A percentile compares a stretch with the other conserved stretches of the same genome.
These are phyloP conservation scores for Propithecus perrieri DNA, from an alignment of 2,797 vertebrate species.

Conservation along the genomic window DNA sequence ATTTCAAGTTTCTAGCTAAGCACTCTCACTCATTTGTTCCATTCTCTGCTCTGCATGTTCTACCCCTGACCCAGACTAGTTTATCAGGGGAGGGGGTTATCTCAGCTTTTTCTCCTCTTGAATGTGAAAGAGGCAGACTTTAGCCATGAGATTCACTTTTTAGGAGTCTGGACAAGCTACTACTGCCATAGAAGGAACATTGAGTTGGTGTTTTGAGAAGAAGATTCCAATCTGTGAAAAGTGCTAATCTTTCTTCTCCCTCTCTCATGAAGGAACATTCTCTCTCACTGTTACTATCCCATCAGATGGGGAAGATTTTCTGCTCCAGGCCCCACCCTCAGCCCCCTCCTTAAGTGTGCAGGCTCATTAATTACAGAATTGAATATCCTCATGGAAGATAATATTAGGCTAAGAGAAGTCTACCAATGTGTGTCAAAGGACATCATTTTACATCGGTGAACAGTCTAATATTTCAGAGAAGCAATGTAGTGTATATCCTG, in stretches of 20 bases:
- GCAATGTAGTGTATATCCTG: background rate
- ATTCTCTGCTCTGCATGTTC: background rate
- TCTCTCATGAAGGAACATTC: background rate
- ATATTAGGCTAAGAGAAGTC: background rate
- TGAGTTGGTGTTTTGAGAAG: background rate
- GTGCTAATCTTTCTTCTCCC: background rate
- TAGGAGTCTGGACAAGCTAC: background rate
- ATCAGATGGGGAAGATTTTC: background rate
- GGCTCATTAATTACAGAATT: background rate
- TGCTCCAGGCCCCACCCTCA: background rate
- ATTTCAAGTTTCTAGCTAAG: background rate
- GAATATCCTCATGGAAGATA: background rate
- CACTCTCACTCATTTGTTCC: background rate
- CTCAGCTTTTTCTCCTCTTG: constrained; percentile 23
- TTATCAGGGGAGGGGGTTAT: background rate
- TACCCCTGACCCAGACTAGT: background rate
- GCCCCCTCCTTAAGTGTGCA: background rate
- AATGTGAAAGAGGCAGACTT: background rate
- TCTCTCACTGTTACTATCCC: background rate
- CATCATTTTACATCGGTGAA: background rate
- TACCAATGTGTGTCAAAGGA: background rate
- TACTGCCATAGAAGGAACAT: background rate
- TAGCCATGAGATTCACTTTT: background rate
- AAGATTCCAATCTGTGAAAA: background rate
- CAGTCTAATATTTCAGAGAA: background rate